Evolutionary conservation across 2,797 vertebrate species (phyloP), one percentile per base, ranked within the genome.

Genomic region (Semotilus atromaculatus): DNA sequence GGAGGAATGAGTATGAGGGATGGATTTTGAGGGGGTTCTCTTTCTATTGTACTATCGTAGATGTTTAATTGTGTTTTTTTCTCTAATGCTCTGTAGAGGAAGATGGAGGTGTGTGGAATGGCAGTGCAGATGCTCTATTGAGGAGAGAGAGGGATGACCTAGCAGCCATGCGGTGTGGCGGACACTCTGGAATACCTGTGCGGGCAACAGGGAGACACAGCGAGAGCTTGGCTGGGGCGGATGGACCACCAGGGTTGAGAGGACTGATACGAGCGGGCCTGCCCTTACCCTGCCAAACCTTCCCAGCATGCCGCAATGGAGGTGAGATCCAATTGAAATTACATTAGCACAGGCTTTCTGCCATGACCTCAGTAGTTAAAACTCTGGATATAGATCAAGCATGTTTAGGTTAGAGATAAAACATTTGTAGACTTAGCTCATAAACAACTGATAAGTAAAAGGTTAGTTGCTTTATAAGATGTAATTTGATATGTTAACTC

Each of bases 261-360:
- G 94, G 95, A 51, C 93, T 96, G 80, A 94, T 94, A 53, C 94
- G 97, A 84, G 93, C 94, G 0, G 96, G 95, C 31, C 92, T 97
- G 74, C 97, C 96, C 36, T 89, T 97, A 76, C 97, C 97, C 85
- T 98, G 97, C 91, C 97, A 97, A 92, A 97, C 97, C 16, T 97
- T 98, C 85, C 97, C 97, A 0, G 96, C 97, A 88, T 98, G 97
- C 93, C 96, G 97, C 51, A 98, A 97, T 6, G 96, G 96, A 96
- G 97, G 97, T 97, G 91, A 88, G 80, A 77, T 48, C 29, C 29
- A 73, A 64, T 34, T 80, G 1, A 71, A 79, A 29, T 38, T 0
- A 80, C 29, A 66, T 31, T 71, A 72, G 76, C 7, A 58, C 14
- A 79, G 38, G 51, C 51, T 53, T 74, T 68, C 48, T 68, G 51